Conservation (phyloP, 2,113 vertebrate genomes). For the Toxostoma redivivum region DNA sequence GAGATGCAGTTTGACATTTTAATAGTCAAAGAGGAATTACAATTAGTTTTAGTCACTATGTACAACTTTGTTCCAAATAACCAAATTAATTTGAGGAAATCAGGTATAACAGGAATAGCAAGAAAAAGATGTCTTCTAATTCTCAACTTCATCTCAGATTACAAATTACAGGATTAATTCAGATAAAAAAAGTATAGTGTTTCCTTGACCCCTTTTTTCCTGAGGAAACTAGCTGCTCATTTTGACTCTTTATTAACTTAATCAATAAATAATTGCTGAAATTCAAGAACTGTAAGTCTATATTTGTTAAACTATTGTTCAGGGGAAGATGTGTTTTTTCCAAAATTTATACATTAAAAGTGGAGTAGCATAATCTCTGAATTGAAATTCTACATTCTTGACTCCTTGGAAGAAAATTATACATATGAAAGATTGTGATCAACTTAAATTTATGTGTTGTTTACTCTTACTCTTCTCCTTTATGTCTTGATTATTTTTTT, state of each 20-base stretch:
- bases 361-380: not conserved
- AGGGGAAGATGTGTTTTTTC: rapidly evolving
- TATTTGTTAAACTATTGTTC: not conserved
- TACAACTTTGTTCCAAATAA: not conserved
- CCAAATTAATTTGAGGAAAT: not conserved
- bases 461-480: not conserved
- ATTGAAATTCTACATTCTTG: not conserved
- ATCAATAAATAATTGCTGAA: not conserved
- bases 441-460: not conserved
- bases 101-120: not conserved
- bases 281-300: not conserved
- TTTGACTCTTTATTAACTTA: not conserved
- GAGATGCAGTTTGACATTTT: not conserved
- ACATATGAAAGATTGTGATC: not conserved
- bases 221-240: not conserved
- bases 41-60: not conserved
- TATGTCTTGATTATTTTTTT: not conserved
- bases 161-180: not conserved
- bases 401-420: not conserved
- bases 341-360: not conserved
- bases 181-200: not conserved
- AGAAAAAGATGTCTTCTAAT: not conserved
- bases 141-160: not conserved
- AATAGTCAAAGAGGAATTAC: not conserved
- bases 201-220: not conserved